phyloP scores from a whole-genome alignment of 2,113 vertebrate genomes.

The Verasper variegatus region DNA sequence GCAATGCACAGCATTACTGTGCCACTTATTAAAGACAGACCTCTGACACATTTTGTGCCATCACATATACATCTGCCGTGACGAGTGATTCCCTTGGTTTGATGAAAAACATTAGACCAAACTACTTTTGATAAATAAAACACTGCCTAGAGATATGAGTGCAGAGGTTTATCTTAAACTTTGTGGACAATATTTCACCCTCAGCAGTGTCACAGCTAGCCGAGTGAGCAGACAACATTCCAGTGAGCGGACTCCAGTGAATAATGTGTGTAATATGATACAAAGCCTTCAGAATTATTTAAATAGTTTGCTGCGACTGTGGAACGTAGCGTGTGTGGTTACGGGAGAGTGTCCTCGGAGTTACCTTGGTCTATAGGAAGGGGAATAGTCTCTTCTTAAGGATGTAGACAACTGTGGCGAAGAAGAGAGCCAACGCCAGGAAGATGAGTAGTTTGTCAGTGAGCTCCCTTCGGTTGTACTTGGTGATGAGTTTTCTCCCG shows the following conservation, averaged over 20 bases:
- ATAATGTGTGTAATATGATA: conserved; percentile 20
- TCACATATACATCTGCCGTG: neutral
- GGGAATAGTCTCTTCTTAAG: conserved; percentile 97
- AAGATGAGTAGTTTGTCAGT: conserved; percentile 98
- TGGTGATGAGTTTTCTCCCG: conserved; percentile 96
- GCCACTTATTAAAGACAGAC: neutral
- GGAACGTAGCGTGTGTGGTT: conserved; percentile 14
- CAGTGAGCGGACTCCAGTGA: neutral
- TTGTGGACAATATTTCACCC: conserved; percentile 18
- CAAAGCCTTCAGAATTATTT: conserved; percentile 26
- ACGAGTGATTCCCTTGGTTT: neutral
- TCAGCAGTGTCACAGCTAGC: conserved; percentile 9
- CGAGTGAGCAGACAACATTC: conserved; percentile 28
- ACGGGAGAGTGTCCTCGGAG: conserved; percentile 4
- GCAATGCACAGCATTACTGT: conserved; percentile 40
- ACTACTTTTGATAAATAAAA: conserved; percentile 13
- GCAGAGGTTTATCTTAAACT: neutral
- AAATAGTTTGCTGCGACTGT: conserved; percentile 17
- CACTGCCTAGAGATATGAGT: neutral
- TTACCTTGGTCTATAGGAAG: conserved; percentile 82
- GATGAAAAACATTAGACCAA: neutral
- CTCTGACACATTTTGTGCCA: neutral
- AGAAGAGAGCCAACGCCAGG: conserved; percentile 92
- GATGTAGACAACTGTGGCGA: conserved; percentile 96
- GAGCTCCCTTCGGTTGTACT: conserved; percentile 96